Evolutionary conservation across 30 jellyfish, hydroid and myxozoan species (phyloP).

Genomic region (Hydractinia echinata): DNA sequence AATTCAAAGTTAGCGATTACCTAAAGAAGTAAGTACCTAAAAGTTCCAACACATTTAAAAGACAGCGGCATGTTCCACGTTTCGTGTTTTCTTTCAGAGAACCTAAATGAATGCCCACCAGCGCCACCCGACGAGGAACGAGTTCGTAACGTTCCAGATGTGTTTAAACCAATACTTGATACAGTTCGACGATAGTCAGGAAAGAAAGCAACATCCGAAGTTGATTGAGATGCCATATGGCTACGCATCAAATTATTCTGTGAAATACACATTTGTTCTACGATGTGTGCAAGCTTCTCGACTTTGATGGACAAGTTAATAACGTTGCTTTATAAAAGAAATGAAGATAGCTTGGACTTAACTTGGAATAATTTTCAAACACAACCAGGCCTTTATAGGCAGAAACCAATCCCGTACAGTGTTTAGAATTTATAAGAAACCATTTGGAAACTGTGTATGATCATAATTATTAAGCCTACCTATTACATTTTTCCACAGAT

Average conservation of each 20-base stretch:
- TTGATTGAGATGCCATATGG: slow-evolving; percentile 71
- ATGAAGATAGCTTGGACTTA: background rate
- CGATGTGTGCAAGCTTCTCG: slow-evolving; percentile 59
- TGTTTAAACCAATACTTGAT: slow-evolving; percentile 41
- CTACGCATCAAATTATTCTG: slow-evolving; percentile 57
- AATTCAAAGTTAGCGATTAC: too few species aligned
- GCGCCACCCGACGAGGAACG: slow-evolving; percentile 34
- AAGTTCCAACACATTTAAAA: slow-evolving; percentile 93
- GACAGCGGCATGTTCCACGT: slow-evolving; percentile 98
- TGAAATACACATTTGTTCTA: slow-evolving; percentile 70
- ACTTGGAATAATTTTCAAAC: background rate
- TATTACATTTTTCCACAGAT: slow-evolving; percentile 63
- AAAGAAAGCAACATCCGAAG: slow-evolving; percentile 58
- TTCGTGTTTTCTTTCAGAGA: slow-evolving; percentile 47
- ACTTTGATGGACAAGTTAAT: slow-evolving; percentile 62
- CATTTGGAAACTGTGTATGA: background rate
- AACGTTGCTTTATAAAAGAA: slow-evolving; percentile 39
- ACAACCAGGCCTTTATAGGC: background rate
- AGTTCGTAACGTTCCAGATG: background rate
- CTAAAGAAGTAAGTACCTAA: slow-evolving; percentile 53
- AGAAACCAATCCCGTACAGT: background rate
- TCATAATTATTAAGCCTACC: slow-evolving; percentile 35
- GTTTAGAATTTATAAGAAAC: background rate
- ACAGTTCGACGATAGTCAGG: slow-evolving; percentile 45
- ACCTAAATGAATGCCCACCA: slow-evolving; percentile 25